Percentiles rank a stretch among this genome's conserved stretches.
Evolutionary conservation across 2,888 invertebrate genomes (phyloP).

Genomic region (Stramonita haemastoma): DNA sequence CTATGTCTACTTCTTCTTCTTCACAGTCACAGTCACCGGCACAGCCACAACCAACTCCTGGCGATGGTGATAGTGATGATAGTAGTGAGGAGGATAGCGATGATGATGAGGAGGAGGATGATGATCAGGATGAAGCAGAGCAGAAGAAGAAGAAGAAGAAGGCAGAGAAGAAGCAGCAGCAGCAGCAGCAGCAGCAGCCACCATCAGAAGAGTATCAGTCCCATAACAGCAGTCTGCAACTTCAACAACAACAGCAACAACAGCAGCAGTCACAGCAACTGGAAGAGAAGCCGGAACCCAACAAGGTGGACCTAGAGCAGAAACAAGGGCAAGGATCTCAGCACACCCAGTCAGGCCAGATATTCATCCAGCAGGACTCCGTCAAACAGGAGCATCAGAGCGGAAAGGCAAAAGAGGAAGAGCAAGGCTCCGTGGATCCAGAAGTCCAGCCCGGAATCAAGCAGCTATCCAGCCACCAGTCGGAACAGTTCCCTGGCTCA

Average conservation of each 20-base stretch:
- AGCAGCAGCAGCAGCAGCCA: neutral
- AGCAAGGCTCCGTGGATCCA: neutral
- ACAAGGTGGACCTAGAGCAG: neutral
- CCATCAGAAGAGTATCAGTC: neutral
- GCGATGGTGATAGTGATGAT: too few species aligned
- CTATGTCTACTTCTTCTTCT: neutral
- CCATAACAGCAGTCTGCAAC: neutral
- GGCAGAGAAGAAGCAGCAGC: neutral
- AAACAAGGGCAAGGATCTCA: neutral
- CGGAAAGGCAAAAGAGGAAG: neutral
- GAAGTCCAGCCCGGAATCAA: neutral
- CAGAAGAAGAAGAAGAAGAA: neutral
- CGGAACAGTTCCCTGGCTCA: neutral
- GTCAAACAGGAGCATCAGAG: neutral
- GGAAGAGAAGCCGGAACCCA: neutral
- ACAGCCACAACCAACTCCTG: neutral
- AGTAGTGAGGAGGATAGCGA: too few species aligned
- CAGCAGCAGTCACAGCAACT: neutral
- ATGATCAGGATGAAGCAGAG: neutral
- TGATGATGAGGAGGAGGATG: neutral
- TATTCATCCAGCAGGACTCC: neutral
- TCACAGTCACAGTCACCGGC: neutral
- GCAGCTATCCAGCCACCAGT: neutral
- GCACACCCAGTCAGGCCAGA: neutral
- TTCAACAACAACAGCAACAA: neutral